Evolutionary conservation across 2,113 vertebrate genomes (phyloP).

Genomic region (Oncorhynchus masou): DNA sequence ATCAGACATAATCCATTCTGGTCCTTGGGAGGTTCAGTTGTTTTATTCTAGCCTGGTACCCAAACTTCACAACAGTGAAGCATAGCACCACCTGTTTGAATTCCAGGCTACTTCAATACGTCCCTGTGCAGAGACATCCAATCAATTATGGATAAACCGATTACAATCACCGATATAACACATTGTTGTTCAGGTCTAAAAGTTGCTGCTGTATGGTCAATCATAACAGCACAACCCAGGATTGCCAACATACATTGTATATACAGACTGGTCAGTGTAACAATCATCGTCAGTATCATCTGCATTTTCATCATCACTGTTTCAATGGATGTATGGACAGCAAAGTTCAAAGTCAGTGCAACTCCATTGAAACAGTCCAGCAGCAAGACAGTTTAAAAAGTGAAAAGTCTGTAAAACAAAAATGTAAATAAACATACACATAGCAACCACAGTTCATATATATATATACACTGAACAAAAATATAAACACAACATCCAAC

Average conservation of each 20-base stretch:
- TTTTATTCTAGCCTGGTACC: neutral
- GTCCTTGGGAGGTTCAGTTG: neutral
- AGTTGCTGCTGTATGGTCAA: conserved; percentile 20
- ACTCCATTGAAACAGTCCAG: conserved; percentile 61
- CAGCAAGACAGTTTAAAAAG: conserved; percentile 53
- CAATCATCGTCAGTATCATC: conserved; percentile 21
- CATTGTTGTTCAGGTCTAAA: neutral
- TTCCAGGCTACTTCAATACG: neutral
- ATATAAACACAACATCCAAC: too few species aligned
- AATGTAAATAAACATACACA: conserved; percentile 42
- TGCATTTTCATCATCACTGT: conserved; percentile 27
- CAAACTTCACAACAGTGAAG: conserved; percentile 2
- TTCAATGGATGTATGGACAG: conserved; percentile 48
- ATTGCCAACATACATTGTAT: conserved; percentile 10
- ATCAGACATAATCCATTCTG: conserved; percentile 31
- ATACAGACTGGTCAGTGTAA: conserved; percentile 14
- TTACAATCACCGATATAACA: conserved; percentile 41
- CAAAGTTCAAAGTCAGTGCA: conserved; percentile 56
- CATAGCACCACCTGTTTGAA: neutral
- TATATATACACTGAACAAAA: conserved; percentile 13
- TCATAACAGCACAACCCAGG: conserved; percentile 18
- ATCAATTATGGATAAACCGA: conserved; percentile 11
- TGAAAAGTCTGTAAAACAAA: conserved; percentile 9
- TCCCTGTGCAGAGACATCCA: neutral
- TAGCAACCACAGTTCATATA: conserved; percentile 25